A percentile compares a stretch with the other conserved stretches of the same genome.
phyloP scores from a whole-genome alignment of 2,797 vertebrate species.

The Synanceia verrucosa region DNA sequence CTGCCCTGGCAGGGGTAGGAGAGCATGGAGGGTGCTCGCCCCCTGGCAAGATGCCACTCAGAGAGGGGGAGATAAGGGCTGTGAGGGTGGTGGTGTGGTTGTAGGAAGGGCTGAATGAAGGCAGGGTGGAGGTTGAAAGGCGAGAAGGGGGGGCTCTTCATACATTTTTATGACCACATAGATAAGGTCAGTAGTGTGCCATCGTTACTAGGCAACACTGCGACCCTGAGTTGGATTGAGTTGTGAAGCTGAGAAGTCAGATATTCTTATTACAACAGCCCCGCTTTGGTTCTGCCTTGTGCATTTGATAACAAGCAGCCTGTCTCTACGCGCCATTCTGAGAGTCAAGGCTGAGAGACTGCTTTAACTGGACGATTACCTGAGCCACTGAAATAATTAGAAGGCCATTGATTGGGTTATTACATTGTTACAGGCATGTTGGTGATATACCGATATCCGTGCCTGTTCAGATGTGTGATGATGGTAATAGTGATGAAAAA shows the following conservation, averaged over 20 bases:
- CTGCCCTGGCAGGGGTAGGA: constrained; percentile 65
- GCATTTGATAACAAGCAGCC: constrained; percentile 73
- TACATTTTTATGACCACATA: constrained; percentile 89
- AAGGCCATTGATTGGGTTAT: constrained; percentile 73
- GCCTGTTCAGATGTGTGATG: constrained; percentile 32
- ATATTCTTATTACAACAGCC: constrained; percentile 79
- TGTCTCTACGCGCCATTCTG: constrained; percentile 43
- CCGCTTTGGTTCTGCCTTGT: constrained; percentile 61
- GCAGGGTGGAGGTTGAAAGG: constrained; percentile 52
- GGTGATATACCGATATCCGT: constrained; percentile 39
- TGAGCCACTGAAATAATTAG: constrained; percentile 68
- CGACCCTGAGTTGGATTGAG: constrained; percentile 85
- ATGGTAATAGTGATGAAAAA: constrained; percentile 68
- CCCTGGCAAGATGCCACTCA: constrained; percentile 70
- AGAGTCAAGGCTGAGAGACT: constrained; percentile 62
- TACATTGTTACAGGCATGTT: constrained; percentile 57
- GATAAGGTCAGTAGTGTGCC: constrained; percentile 89
- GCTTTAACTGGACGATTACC: constrained; percentile 71
- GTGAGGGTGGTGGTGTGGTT: constrained; percentile 50
- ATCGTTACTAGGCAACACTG: constrained; percentile 88
- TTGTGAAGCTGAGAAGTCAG: constrained; percentile 85
- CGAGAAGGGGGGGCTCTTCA: constrained; percentile 73
- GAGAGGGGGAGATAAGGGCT: constrained; percentile 56
- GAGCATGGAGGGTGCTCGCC: constrained; percentile 70
- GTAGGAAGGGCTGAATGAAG: constrained; percentile 58